These are phyloP conservation scores for Arion vulgaris DNA, from an alignment of 1,140 invertebrate species.

Conservation along the genomic window DNA sequence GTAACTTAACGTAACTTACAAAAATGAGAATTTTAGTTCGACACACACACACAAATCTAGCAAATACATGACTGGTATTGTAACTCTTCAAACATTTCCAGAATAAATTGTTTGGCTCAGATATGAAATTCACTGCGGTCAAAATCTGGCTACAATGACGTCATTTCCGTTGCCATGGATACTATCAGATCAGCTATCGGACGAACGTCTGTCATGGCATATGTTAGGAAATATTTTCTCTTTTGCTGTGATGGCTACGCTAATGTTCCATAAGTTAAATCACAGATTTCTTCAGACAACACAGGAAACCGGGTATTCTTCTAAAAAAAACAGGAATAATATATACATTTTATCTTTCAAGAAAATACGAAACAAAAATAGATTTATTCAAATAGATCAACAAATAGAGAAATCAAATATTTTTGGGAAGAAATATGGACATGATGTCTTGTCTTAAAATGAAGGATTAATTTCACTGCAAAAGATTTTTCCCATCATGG, in stretches of 20 bases:
- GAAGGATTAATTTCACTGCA: too few species aligned
- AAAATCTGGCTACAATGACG: not conserved
- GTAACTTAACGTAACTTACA: too few species aligned
- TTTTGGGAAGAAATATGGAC: too few species aligned
- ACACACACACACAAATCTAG: not conserved
- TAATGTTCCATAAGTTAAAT: not conserved
- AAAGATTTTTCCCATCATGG: too few species aligned
- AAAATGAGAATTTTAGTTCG: not conserved
- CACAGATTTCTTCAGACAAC: not conserved
- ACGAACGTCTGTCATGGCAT: not conserved
- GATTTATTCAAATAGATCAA: too few species aligned
- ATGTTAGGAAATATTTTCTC: not conserved
- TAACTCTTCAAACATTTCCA: not conserved
- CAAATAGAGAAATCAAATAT: too few species aligned
- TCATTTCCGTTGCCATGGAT: conserved; percentile 5
- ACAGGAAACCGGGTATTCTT: not conserved
- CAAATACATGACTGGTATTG: not conserved
- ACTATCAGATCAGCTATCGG: conserved; percentile 8
- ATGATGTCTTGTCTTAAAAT: too few species aligned
- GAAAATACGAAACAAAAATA: too few species aligned
- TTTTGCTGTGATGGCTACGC: not conserved
- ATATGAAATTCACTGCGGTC: not conserved
- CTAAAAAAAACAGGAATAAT: too few species aligned
- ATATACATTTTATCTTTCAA: too few species aligned
- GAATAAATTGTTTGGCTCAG: not conserved